A percentile compares a stretch with the other conserved stretches of the same genome.
Evolutionary conservation across 2,797 vertebrate genomes (phyloP).

Genomic region (Adelosebastes latens): DNA sequence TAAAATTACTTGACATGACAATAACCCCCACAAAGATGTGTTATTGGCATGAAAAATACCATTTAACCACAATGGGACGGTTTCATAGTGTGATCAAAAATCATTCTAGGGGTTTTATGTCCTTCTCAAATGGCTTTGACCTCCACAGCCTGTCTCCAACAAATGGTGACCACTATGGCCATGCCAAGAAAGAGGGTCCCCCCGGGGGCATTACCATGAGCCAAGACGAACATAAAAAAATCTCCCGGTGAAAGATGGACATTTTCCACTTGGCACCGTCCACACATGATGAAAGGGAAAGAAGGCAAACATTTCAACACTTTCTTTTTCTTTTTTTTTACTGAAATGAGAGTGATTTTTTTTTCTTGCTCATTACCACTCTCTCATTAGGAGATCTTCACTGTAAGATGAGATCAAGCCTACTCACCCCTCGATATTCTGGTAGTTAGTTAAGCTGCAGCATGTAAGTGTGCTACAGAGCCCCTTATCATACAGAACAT

Average conservation of each 20-base stretch:
- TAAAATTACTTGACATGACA: constrained; percentile 34
- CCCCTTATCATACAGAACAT: constrained; percentile 52
- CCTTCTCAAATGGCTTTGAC: constrained; percentile 82
- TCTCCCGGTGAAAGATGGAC: constrained; percentile 68
- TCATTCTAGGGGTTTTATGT: constrained; percentile 74
- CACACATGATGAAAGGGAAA: constrained; percentile 57
- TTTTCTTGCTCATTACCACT: constrained; percentile 62
- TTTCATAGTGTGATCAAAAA: constrained; percentile 75
- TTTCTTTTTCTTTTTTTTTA: constrained; percentile 13
- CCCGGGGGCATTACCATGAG: constrained; percentile 60
- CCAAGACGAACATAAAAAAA: constrained; percentile 74
- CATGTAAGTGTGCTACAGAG: constrained; percentile 33
- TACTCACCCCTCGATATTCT: constrained; percentile 54
- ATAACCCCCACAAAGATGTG: constrained; percentile 48
- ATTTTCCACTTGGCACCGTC: constrained; percentile 71
- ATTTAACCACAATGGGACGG: constrained; percentile 63
- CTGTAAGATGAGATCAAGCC: constrained; percentile 60
- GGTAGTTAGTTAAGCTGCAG: constrained; percentile 56
- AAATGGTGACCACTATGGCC: constrained; percentile 77
- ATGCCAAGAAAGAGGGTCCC: constrained; percentile 76
- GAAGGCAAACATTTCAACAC: constrained; percentile 59
- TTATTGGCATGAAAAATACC: constrained; percentile 49
- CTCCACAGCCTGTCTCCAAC: constrained; percentile 71
- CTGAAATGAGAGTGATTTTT: constrained; percentile 36
- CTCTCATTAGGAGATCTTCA: constrained; percentile 67